Base-by-base conservation (phyloP, 1,140 invertebrate species). In the Steinernema khuongi region DNA sequence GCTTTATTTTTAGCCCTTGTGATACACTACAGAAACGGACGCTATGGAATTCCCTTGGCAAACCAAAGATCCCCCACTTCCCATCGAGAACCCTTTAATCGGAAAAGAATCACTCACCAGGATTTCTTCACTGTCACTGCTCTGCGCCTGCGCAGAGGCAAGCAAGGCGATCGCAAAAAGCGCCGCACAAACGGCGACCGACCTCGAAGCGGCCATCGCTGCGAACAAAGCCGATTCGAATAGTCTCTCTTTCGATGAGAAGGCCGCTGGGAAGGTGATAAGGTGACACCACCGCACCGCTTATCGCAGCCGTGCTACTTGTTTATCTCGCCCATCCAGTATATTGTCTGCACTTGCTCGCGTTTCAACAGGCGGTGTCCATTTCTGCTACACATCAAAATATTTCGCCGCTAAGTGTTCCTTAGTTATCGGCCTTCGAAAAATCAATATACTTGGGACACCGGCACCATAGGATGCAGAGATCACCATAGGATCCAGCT, bases 201-300 rank as follows among this genome's bases (percentile, higher is more conserved):
- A 60, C 50, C 50, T 60, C 50, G 50, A 60, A 60, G 50, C 50
- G 50, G 50, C 50, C 50, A 60, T 60, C 50, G 50, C 50, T 14
- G 50, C 50, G 50, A 60, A 60, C 50, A 26, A 60, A 41, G 36
- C 36, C n/a, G n/a, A n/a, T n/a, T 41, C 36, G 7, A n/a, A 41
- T 41, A 41, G 36, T 11, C 7, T 7, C 36, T n/a, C 7, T 41
- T 41, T 41, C 36, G 36, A 7, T 41, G 7, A 11, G n/a, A n/a
- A n/a, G n/a, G n/a, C n/a, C n/a, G n/a, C n/a, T n/a, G n/a, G n/a
- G n/a, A n/a, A n/a, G n/a, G n/a, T n/a, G 36, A 41, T 60, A 60
- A 60, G 7, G 50, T 22, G 50, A 60, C 50, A 60, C 50, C 50
- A 60, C 11, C 50, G 50, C 50, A 60, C 11, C 50, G 50, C 50